These are phyloP conservation scores for Plecturocebus donacophilus DNA, from an alignment of 2,113 vertebrate species.

Conservation along the genomic window DNA sequence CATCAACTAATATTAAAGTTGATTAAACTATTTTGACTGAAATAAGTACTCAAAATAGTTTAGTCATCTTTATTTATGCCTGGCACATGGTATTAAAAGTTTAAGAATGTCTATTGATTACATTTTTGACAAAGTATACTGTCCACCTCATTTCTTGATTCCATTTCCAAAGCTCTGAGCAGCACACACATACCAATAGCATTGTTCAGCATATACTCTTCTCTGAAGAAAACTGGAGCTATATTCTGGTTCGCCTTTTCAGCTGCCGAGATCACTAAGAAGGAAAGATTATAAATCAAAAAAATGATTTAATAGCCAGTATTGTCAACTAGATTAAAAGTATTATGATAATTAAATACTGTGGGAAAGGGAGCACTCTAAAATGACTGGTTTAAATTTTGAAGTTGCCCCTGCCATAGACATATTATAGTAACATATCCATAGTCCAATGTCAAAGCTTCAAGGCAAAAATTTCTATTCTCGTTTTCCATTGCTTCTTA, in stretches of 20 bases:
- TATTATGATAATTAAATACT: background rate
- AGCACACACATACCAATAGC: constrained; percentile 88
- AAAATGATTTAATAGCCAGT: background rate
- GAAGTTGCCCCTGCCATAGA: background rate
- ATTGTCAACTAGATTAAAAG: background rate
- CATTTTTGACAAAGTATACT: background rate
- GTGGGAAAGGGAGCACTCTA: background rate
- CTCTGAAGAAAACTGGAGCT: constrained; percentile 89
- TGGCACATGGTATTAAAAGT: background rate
- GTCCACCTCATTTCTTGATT: background rate
- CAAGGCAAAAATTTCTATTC: background rate
- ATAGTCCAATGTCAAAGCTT: background rate
- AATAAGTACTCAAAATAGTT: background rate
- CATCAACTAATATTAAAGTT: too few relatives aligned
- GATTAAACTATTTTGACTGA: background rate
- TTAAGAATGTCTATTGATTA: background rate
- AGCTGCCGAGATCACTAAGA: constrained; percentile 88
- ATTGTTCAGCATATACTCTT: constrained; percentile 93
- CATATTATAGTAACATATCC: background rate
- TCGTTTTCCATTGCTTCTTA: background rate
- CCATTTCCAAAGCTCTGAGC: background rate
- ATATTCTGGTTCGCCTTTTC: constrained; percentile 82
- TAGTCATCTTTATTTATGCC: constrained; percentile 5
- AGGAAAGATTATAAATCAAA: background rate
- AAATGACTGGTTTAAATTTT: constrained; percentile 17